A percentile compares a stretch with the other conserved stretches of the same genome.
These are phyloP conservation scores for Sebastes oblongus DNA, from an alignment of 2,797 vertebrate genomes.

Conservation along the genomic window DNA sequence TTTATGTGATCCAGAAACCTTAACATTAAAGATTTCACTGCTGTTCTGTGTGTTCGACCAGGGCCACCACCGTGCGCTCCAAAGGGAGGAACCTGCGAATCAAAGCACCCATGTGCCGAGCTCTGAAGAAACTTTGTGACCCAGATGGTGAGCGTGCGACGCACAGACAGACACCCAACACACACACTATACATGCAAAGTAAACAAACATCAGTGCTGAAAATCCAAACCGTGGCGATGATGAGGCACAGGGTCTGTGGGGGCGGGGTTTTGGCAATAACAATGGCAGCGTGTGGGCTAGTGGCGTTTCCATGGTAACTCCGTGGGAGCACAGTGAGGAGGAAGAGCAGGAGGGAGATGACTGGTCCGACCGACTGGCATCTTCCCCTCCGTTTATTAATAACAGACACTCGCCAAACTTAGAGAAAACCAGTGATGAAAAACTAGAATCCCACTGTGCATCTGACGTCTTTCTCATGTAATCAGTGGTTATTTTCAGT, in stretches of 20 bases:
- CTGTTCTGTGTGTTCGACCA: slow-evolving; percentile 61
- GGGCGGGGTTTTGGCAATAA: slow-evolving; percentile 53
- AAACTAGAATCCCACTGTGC: not conserved
- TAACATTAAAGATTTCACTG: not conserved
- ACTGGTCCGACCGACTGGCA: slow-evolving; percentile 28
- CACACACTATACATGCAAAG: not conserved
- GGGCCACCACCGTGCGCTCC: slow-evolving; percentile 96
- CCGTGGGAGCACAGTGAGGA: slow-evolving; percentile 45
- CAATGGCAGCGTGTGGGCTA: slow-evolving; percentile 65
- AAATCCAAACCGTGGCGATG: slow-evolving; percentile 1
- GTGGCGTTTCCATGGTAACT: slow-evolving; percentile 74
- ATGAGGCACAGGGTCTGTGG: slow-evolving; percentile 30
- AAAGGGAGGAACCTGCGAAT: slow-evolving; percentile 97
- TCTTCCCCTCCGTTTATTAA: slow-evolving; percentile 24
- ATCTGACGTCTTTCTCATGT: not conserved
- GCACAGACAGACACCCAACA: not conserved
- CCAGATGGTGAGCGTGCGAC: slow-evolving; percentile 88
- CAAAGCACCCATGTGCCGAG: slow-evolving; percentile 98
- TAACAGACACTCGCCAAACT: not conserved
- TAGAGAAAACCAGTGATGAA: not conserved
- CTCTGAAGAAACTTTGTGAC: slow-evolving; percentile 97
- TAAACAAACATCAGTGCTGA: slow-evolving; percentile 27
- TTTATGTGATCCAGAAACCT: not conserved
- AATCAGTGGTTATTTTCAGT: not conserved
- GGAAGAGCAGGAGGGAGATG: slow-evolving; percentile 44